Evolutionary conservation across 2,113 vertebrate genomes (phyloP), one percentile per base, ranked within the genome.

Genomic region (Cyphomyrus discorhynchus): DNA sequence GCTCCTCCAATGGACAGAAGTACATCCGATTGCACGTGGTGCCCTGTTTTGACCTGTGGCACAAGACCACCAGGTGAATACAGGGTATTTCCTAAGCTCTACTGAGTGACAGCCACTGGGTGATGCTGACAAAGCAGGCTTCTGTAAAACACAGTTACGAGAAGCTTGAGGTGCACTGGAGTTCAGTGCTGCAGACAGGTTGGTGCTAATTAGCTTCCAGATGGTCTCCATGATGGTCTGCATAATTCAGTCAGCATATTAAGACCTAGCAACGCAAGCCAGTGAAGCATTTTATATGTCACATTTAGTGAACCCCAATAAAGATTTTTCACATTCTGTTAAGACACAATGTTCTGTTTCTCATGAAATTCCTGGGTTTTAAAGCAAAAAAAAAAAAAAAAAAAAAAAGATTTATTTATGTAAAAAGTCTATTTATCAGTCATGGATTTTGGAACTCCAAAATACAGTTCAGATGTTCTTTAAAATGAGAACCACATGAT

Each of bases 21-120:
- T 99, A 98, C 0, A 97, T 98, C 56, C 95, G 98, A 49, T 95
- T 99, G 86, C 98, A 99, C 42, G 98, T 97, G 0, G 98, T 99
- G 92, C 98, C 98, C 66, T 99, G 98, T 91, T 99, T 99, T 90
- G 98, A 99, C 92, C 96, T 99, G 66, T 99, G 98, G 98, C 98
- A 99, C 94, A 99, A 98, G 93, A 97, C 96, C 84, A 92, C 98
- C 50, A 97, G 96, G 93, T 99, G 95, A 98, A 53, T 80, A 83
- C 35, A 35, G 42, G 21, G 24, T 62, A n/a, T n/a, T 9, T 2
- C 24, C 56, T 62, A 24, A 9, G 8, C 82, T 84, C 39, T n/a
- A 24, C 39, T 84, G 82, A 47, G 45, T 47, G 35, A 84, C 45
- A 11, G 82, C 82, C 82, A 84, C 45, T 21, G 39, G 39, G 15